Evolutionary conservation across 2,113 vertebrate species (phyloP).

Genomic region (Micromys minutus): DNA sequence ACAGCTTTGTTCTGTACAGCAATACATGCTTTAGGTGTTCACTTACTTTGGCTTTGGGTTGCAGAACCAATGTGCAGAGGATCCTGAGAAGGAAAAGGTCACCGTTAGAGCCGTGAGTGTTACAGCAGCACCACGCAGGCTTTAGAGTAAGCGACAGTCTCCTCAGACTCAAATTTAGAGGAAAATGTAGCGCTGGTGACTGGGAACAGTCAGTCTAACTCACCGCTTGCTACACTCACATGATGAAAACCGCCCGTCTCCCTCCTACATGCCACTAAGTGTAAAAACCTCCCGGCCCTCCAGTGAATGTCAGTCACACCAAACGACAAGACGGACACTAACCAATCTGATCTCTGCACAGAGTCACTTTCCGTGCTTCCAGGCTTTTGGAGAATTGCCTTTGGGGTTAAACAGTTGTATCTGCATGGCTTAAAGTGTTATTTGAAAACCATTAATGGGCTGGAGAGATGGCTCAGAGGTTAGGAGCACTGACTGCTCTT

Average conservation of each 20-base stretch:
- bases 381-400: conserved; percentile 3
- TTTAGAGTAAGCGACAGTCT: neutral
- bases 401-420: neutral
- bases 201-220: no score
- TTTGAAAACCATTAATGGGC: conserved; percentile 6
- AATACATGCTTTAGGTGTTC: conserved; percentile 36
- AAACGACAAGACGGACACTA: neutral
- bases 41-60: conserved; percentile 92
- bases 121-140: fast-evolving
- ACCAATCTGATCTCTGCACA: neutral
- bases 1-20: neutral
- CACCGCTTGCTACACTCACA: neutral
- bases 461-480: no score
- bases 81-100: conserved; percentile 86
- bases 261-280: neutral
- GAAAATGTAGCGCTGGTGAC: neutral
- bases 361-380: neutral
- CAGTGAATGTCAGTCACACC: neutral
- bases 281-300: neutral
- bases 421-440: conserved; percentile 16
- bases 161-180: neutral
- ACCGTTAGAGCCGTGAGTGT: conserved; percentile 21
- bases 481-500: no score
- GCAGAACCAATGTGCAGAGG: conserved; percentile 82
- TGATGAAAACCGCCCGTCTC: no score